These are phyloP conservation scores for Nemapogon koenigi DNA, from an alignment of 2,888 invertebrate species.

Conservation along the genomic window DNA sequence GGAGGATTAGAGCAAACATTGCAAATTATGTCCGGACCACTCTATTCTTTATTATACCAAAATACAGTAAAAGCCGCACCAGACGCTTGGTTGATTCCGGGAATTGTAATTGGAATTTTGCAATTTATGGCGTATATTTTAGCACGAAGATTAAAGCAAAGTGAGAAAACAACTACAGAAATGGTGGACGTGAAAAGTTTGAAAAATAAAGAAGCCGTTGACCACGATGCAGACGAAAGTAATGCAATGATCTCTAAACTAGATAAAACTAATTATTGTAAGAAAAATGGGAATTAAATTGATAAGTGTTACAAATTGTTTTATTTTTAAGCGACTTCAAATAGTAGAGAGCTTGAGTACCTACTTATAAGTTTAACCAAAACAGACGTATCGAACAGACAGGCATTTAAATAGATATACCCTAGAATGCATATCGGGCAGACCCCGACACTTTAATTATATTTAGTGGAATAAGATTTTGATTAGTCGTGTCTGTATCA, in stretches of 20 bases:
- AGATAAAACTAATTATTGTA: not conserved
- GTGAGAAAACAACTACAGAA: not conserved
- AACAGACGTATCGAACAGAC: too few relatives aligned
- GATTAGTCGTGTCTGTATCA: too few relatives aligned
- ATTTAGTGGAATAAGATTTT: too few relatives aligned
- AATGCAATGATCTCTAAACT: not conserved
- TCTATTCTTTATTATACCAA: conserved; percentile 48
- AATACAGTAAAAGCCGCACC: conserved; percentile 41
- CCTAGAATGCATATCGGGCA: too few relatives aligned
- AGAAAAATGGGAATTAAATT: too few relatives aligned
- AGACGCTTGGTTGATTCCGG: conserved; percentile 51
- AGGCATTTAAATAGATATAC: too few relatives aligned
- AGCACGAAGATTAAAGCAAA: conserved; percentile 26
- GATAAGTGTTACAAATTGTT: too few relatives aligned
- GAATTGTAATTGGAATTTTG: conserved; percentile 32
- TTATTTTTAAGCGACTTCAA: too few relatives aligned
- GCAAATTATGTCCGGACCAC: conserved; percentile 43
- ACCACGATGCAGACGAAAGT: not conserved
- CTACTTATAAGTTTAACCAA: too few relatives aligned
- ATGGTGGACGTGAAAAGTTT: not conserved
- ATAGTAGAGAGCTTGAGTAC: too few relatives aligned
- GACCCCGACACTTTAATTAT: too few relatives aligned
- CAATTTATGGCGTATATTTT: conserved; percentile 40
- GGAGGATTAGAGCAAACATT: conserved; percentile 54
- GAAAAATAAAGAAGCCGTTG: conserved; percentile 2